phyloP scores from a whole-genome alignment of 2,113 vertebrate species.

The Ahaetulla prasina region DNA sequence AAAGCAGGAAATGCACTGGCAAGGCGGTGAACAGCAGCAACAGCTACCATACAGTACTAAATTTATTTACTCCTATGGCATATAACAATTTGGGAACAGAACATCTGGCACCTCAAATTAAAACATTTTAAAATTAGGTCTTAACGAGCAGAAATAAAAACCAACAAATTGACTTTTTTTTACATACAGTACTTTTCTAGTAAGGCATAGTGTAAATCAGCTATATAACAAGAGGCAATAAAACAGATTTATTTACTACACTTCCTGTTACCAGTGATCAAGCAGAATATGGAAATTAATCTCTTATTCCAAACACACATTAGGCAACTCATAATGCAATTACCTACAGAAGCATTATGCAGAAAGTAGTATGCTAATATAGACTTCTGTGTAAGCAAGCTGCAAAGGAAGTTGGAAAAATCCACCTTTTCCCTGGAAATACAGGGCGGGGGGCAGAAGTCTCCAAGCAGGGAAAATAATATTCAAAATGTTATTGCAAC shows the following conservation, averaged over 20 bases:
- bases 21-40: neutral
- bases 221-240: neutral
- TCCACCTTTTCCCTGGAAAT: neutral
- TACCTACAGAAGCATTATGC: neutral
- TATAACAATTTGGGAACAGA: conserved; percentile 1
- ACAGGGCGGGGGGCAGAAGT: neutral
- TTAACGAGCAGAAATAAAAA: conserved; percentile 37
- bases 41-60: neutral
- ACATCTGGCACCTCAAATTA: conserved; percentile 54
- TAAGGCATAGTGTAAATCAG: conserved; percentile 26
- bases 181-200: conserved; percentile 22
- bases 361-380: neutral
- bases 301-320: fast-evolving
- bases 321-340: neutral
- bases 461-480: neutral
- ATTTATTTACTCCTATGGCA: conserved; percentile 31
- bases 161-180: conserved; percentile 28
- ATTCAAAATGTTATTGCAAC: neutral
- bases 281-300: conserved; percentile 26
- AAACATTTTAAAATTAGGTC: conserved; percentile 38
- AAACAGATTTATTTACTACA: conserved; percentile 24
- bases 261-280: neutral
- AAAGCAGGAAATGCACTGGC: neutral
- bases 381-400: no score
- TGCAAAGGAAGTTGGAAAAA: neutral